Percentiles rank a stretch among this genome's conserved stretches.
These are phyloP conservation scores for Tricholaema leucomelas DNA, from an alignment of 2,113 vertebrate species.

Conservation along the genomic window DNA sequence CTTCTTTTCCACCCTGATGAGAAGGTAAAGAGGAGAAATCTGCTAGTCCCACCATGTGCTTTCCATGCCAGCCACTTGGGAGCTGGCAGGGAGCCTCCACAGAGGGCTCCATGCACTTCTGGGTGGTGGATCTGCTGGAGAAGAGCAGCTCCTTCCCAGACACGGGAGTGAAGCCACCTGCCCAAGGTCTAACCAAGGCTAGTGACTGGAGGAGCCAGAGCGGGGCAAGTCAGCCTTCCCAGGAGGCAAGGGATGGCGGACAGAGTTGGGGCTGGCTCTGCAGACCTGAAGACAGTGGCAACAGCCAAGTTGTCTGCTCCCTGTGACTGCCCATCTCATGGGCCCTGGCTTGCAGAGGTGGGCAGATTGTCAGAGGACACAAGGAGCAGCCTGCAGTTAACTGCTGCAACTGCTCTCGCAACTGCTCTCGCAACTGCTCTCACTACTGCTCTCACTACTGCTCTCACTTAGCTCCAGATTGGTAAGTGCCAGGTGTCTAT, in stretches of 20 bases:
- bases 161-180: not conserved
- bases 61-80: fast-evolving
- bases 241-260: not conserved
- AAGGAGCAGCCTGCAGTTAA: not conserved
- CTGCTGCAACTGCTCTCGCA: not conserved
- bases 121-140: not conserved
- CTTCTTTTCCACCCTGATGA: constrained; percentile 89
- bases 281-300: not conserved
- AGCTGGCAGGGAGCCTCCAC: not conserved
- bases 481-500: not conserved
- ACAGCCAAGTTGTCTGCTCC: not conserved
- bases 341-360: not conserved
- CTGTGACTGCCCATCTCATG: not conserved
- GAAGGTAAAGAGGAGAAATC: constrained; percentile 39
- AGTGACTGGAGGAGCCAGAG: not conserved
- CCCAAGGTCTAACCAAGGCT: not conserved
- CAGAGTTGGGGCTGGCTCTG: not conserved
- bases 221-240: not conserved
- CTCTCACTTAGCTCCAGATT: not conserved
- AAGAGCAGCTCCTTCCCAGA: not conserved
- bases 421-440: too few relatives aligned
- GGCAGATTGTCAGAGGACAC: not conserved
- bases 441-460: too few relatives aligned
- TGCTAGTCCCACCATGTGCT: not conserved
- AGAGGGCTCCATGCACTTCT: not conserved